These are phyloP conservation scores for Eupithecia exiguata DNA, from an alignment of 2,888 invertebrate species.

Conservation along the genomic window DNA sequence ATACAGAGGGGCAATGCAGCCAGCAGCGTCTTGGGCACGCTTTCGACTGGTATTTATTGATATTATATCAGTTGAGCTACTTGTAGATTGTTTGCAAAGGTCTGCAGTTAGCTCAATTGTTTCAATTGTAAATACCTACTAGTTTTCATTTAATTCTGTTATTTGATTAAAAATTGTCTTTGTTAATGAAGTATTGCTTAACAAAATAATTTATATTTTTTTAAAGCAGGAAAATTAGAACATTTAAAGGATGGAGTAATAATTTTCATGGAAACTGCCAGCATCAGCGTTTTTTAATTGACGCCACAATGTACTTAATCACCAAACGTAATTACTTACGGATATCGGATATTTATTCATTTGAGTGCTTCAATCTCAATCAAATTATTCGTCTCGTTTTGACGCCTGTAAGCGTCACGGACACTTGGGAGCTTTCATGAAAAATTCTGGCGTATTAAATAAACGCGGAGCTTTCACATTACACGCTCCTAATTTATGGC, in stretches of 20 bases:
- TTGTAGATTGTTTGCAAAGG: too few species aligned
- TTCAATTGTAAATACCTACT: too few species aligned
- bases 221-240: not conserved
- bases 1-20: too few species aligned
- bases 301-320: not conserved
- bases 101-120: too few species aligned
- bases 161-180: too few species aligned
- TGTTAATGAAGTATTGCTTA: too few species aligned
- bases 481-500: not conserved
- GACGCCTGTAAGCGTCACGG: not conserved
- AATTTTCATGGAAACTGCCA: not conserved
- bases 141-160: too few species aligned
- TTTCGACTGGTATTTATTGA: too few species aligned
- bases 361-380: not conserved
- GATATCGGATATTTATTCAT: not conserved
- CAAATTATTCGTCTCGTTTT: not conserved
- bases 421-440: not conserved
- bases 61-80: too few species aligned
- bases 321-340: not conserved
- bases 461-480: not conserved
- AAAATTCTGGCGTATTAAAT: not conserved
- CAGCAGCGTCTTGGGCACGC: too few species aligned
- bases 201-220: not conserved
- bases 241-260: not conserved
- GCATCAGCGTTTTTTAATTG: not conserved